These are phyloP conservation scores for Petrocephalus zakoni DNA, from an alignment of 2,113 vertebrate genomes.

Conservation along the genomic window DNA sequence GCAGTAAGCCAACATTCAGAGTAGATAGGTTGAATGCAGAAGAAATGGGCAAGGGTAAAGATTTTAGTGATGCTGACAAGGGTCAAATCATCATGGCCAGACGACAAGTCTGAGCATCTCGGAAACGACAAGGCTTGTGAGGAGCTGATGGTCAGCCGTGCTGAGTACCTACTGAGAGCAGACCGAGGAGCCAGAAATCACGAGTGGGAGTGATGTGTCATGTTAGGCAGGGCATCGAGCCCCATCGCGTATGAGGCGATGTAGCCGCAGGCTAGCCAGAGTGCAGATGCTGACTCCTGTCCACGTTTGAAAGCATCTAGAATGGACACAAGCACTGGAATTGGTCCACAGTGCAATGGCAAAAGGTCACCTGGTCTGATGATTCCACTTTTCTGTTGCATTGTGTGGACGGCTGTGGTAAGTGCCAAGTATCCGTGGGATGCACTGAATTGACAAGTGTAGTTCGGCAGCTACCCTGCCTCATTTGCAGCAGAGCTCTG, in stretches of 20 bases:
- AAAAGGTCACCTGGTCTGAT: not conserved
- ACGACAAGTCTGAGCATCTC: not conserved
- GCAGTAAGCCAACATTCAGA: not conserved
- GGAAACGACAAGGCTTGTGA: not conserved
- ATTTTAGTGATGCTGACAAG: not conserved
- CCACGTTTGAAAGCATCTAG: not conserved
- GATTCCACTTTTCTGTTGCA: not conserved
- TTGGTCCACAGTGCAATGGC: not conserved
- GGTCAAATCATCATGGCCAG: not conserved
- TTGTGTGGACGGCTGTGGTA: not conserved
- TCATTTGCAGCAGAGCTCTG: not conserved
- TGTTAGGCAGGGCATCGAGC: not conserved
- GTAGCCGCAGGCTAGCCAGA: not conserved
- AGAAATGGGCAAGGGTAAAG: not conserved
- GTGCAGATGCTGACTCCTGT: not conserved
- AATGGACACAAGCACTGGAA: not conserved
- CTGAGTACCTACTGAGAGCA: not conserved
- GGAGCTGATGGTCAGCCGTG: too few species aligned
- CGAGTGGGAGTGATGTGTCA: not conserved
- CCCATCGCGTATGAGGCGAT: not conserved
- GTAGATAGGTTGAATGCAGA: not conserved
- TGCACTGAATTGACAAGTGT: not conserved
- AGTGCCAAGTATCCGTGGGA: not conserved
- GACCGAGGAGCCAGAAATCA: not conserved
- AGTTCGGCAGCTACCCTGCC: not conserved